Conservation (phyloP, 2,888 invertebrate genomes). For the Sarcophaga carnaria region DNA sequence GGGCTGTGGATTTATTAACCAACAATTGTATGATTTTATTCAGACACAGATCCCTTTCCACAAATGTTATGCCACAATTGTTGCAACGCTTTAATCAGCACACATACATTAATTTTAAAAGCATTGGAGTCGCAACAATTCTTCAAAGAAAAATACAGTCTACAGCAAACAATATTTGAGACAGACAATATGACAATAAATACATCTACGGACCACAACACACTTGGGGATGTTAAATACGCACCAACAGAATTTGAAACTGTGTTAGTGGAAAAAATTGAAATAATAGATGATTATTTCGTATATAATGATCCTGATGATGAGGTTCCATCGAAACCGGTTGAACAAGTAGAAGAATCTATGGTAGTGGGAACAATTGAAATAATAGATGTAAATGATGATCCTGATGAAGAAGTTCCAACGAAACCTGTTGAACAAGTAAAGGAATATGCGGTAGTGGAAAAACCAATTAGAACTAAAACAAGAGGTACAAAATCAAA, state of each 20-base stretch:
- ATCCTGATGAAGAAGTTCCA: not conserved
- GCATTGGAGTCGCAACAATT: constrained; percentile 39
- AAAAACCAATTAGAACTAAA: not conserved
- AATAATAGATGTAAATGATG: not conserved
- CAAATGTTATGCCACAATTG: constrained; percentile 53
- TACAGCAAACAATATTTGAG: not conserved
- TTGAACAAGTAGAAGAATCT: not conserved
- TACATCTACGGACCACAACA: not conserved
- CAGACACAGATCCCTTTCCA: constrained; percentile 45
- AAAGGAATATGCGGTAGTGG: too few relatives aligned
- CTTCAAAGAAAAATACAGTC: constrained; percentile 21
- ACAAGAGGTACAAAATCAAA: not conserved
- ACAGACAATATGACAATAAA: not conserved
- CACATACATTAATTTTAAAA: constrained; percentile 46
- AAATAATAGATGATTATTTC: constrained; percentile 6
- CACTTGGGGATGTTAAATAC: constrained; percentile 28
- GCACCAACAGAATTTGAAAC: constrained; percentile 41
- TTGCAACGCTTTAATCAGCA: constrained; percentile 26
- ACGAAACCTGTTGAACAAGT: not conserved
- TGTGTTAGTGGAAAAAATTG: constrained; percentile 41
- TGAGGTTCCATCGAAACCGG: not conserved
- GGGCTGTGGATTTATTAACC: not conserved
- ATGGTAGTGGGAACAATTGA: not conserved
- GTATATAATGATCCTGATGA: constrained; percentile 6
- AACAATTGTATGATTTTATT: not conserved